These are phyloP conservation scores for Enhydra lutris DNA, from an alignment of 2,113 vertebrate species.

Conservation along the genomic window DNA sequence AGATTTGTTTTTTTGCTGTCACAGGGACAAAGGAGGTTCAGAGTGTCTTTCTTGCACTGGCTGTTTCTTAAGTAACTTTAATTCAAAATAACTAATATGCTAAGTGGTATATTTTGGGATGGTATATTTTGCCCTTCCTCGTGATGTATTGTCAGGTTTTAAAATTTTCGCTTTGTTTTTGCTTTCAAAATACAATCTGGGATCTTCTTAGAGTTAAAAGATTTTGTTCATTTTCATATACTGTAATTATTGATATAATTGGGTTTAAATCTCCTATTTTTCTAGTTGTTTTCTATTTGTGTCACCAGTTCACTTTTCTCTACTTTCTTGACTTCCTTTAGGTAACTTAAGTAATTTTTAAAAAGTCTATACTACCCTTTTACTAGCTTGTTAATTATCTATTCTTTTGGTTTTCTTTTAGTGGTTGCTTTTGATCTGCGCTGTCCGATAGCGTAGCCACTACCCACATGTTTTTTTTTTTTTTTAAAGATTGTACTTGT, in stretches of 20 bases:
- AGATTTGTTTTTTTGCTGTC: too few relatives aligned
- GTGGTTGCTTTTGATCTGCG: not conserved
- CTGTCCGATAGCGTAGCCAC: too few relatives aligned
- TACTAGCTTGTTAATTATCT: not conserved
- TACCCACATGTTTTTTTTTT: not conserved
- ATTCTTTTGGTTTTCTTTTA: not conserved
- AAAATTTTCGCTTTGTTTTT: not conserved
- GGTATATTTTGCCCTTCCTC: not conserved
- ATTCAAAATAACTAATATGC: not conserved
- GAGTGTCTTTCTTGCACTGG: too few relatives aligned
- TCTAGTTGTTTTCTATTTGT: not conserved
- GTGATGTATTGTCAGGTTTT: not conserved
- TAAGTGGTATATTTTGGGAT: not conserved
- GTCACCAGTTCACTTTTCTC: not conserved
- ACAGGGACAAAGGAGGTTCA: too few relatives aligned
- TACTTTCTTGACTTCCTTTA: not conserved
- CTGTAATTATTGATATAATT: not conserved
- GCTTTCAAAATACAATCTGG: not conserved
- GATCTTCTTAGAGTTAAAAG: not conserved
- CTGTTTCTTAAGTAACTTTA: too few relatives aligned
- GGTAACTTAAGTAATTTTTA: not conserved
- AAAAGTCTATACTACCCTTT: not conserved
- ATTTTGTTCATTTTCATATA: not conserved
- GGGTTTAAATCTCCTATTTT: not conserved
- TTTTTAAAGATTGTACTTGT: not conserved